phyloP scores from a whole-genome alignment of 2,797 vertebrate genomes.

The Acanthis flammea region DNA sequence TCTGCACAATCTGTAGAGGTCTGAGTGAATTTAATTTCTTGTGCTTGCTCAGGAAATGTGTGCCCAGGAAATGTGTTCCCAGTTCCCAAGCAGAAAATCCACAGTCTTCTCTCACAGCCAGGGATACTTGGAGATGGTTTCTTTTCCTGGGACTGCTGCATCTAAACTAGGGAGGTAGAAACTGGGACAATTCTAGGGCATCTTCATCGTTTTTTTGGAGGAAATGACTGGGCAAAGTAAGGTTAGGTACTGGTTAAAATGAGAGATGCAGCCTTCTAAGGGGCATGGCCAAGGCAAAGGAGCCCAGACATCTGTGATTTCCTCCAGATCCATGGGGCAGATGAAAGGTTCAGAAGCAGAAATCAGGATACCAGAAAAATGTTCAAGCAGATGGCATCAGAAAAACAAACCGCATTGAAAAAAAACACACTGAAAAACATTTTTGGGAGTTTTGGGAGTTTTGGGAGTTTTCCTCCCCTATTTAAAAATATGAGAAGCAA shows the following conservation, averaged over 20 bases:
- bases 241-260: background rate
- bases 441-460: background rate
- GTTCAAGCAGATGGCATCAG: background rate
- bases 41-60: background rate
- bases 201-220: background rate
- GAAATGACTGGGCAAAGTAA: background rate
- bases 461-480: background rate
- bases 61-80: background rate
- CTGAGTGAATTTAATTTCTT: background rate
- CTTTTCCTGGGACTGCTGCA: background rate
- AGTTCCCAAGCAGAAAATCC: background rate
- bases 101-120: background rate
- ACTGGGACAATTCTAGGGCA: fast-evolving
- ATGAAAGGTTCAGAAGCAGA: background rate
- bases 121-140: background rate
- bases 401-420: background rate
- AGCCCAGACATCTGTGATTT: background rate
- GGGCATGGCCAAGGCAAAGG: background rate
- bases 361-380: background rate
- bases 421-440: background rate
- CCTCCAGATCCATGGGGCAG: background rate
- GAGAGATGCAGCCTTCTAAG: background rate
- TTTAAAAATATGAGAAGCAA: background rate
- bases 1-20: background rate
- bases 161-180: fast-evolving